phyloP scores from a whole-genome alignment of 2,797 vertebrate genomes.

The Poliocrania exsul region DNA sequence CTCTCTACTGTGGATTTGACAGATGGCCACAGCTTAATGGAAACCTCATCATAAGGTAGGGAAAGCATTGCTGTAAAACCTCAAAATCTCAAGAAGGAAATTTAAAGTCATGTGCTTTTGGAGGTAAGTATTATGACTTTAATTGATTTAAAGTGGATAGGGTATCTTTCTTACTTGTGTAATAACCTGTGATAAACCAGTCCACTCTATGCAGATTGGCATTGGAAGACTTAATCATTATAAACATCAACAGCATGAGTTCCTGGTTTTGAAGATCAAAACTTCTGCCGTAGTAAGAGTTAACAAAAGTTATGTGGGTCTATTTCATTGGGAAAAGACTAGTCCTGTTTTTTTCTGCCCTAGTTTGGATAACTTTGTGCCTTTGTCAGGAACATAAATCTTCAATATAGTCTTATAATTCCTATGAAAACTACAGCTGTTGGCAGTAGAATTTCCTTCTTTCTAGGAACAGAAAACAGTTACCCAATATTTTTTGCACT shows the following conservation, averaged over 20 bases:
- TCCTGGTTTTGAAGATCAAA: conserved; percentile 10
- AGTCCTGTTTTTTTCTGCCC: not conserved
- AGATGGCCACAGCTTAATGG: not conserved
- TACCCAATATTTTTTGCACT: conserved; percentile 46
- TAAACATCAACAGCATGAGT: not conserved
- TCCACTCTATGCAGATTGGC: not conserved
- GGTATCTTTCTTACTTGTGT: not conserved
- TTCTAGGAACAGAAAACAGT: conserved; percentile 76
- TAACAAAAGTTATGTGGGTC: not conserved
- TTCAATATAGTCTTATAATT: conserved; percentile 71
- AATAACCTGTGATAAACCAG: not conserved
- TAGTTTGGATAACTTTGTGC: conserved; percentile 36
- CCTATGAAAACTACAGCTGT: conserved; percentile 71
- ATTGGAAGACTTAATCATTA: not conserved
- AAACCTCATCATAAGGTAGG: not conserved
- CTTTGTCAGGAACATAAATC: conserved; percentile 52
- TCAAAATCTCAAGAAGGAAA: not conserved
- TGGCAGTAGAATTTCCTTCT: conserved; percentile 73
- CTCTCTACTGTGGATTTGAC: not conserved
- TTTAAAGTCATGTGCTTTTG: not conserved
- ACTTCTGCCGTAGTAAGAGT: not conserved
- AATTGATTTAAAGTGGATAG: not conserved
- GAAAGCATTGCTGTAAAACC: not conserved
- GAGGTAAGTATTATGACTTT: not conserved
- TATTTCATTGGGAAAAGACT: conserved; percentile 6